Evolutionary conservation across 1,140 invertebrate genomes (phyloP).

Genomic region (Colletes latitarsis): DNA sequence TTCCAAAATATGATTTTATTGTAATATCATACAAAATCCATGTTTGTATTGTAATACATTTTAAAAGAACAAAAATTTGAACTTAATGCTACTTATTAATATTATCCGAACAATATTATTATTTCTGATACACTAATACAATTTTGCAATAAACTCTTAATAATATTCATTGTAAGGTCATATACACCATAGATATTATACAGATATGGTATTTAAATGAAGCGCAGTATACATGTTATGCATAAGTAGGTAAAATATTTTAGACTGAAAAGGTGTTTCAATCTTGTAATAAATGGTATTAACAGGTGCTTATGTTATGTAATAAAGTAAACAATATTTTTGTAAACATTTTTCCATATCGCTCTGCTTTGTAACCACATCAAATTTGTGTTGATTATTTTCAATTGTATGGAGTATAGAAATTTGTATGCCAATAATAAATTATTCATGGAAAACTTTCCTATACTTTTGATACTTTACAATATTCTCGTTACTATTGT

Average conservation of each 20-base stretch:
- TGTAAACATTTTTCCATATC: slow-evolving; percentile 46
- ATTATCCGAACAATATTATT: slow-evolving; percentile 14
- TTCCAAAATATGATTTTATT: slow-evolving; percentile 1
- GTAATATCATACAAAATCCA: neutral
- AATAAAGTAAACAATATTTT: slow-evolving; percentile 49
- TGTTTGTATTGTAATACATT: slow-evolving; percentile 13
- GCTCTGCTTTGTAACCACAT: slow-evolving; percentile 17
- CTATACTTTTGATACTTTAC: slow-evolving; percentile 1
- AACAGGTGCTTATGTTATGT: slow-evolving; percentile 31
- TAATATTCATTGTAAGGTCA: slow-evolving; percentile 24
- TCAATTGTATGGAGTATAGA: slow-evolving; percentile 18
- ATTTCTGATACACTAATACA: slow-evolving; percentile 14
- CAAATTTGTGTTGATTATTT: slow-evolving; percentile 15
- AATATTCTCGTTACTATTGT: neutral
- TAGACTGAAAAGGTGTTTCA: slow-evolving; percentile 41
- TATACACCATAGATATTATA: slow-evolving; percentile 8
- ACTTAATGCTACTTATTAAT: slow-evolving; percentile 6
- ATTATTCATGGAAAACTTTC: slow-evolving; percentile 12
- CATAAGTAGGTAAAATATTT: slow-evolving; percentile 24
- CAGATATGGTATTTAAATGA: slow-evolving; percentile 8
- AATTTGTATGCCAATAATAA: slow-evolving; percentile 44
- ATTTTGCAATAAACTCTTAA: slow-evolving; percentile 15
- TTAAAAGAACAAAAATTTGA: neutral
- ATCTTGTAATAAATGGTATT: slow-evolving; percentile 44
- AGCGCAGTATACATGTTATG: neutral